phyloP scores from a whole-genome alignment of 2,888 invertebrate species.

The Sepiola atlantica region DNA sequence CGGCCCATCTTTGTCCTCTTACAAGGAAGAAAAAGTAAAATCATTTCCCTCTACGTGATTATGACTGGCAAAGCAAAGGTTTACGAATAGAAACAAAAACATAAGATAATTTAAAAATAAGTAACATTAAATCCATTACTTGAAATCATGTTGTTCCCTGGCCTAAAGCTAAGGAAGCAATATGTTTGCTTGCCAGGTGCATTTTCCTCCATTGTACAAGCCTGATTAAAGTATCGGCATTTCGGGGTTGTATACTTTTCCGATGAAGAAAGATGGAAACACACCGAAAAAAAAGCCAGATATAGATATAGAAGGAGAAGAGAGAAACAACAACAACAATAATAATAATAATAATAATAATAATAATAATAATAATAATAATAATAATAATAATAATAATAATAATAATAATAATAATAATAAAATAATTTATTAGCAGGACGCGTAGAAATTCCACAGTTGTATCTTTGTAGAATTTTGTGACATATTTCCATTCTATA shows the following conservation, averaged over 20 bases:
- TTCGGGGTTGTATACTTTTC: neutral
- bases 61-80: neutral
- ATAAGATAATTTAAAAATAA: neutral
- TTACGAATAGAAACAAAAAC: neutral
- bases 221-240: neutral
- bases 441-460: too few species aligned
- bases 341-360: too few species aligned
- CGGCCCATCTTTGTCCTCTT: neutral
- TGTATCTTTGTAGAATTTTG: too few species aligned
- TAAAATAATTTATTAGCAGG: too few species aligned
- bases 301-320: neutral
- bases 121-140: neutral
- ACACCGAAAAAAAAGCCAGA: neutral
- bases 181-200: neutral
- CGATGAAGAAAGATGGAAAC: neutral
- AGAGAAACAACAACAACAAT: neutral
- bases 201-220: neutral
- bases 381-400: too few species aligned
- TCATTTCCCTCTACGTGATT: neutral
- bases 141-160: conserved; percentile 16
- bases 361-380: too few species aligned
- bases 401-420: too few species aligned
- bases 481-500: too few species aligned
- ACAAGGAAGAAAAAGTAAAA: neutral
- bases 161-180: conserved; percentile 32